phyloP scores from a whole-genome alignment of 2,113 vertebrate species.

The Pedionomus torquatus region DNA sequence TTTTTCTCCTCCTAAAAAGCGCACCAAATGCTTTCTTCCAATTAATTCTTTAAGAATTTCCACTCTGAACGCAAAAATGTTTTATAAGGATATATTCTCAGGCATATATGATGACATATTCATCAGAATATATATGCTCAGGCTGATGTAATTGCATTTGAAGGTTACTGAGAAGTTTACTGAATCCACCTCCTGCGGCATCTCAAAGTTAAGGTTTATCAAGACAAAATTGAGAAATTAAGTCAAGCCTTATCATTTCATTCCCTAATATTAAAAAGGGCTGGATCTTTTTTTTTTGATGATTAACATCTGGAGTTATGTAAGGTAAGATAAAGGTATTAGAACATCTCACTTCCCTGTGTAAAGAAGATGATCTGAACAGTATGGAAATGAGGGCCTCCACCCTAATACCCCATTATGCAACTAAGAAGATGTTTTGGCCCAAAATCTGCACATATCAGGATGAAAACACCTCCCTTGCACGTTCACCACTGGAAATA shows the following conservation, averaged over 20 bases:
- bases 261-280: constrained; percentile 43
- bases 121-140: neutral
- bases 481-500: neutral
- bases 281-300: constrained; percentile 4
- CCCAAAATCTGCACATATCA: neutral
- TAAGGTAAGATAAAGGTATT: constrained; percentile 50
- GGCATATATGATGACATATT: neutral
- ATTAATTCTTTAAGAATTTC: neutral
- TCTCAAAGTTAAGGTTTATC: constrained; percentile 31
- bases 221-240: constrained; percentile 28
- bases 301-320: constrained; percentile 58
- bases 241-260: constrained; percentile 38
- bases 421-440: constrained; percentile 4
- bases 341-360: constrained; percentile 41
- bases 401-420: constrained; percentile 27
- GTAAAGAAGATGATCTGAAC: constrained; percentile 10
- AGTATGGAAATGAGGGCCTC: constrained; percentile 45
- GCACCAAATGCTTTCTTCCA: neutral
- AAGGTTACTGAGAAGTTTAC: neutral
- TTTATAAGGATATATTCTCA: neutral
- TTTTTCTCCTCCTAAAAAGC: neutral
- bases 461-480: neutral
- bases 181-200: neutral
- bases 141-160: neutral
- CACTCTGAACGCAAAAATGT: neutral